These are phyloP conservation scores for Puma concolor DNA, from an alignment of 2,113 vertebrate genomes.

Conservation along the genomic window DNA sequence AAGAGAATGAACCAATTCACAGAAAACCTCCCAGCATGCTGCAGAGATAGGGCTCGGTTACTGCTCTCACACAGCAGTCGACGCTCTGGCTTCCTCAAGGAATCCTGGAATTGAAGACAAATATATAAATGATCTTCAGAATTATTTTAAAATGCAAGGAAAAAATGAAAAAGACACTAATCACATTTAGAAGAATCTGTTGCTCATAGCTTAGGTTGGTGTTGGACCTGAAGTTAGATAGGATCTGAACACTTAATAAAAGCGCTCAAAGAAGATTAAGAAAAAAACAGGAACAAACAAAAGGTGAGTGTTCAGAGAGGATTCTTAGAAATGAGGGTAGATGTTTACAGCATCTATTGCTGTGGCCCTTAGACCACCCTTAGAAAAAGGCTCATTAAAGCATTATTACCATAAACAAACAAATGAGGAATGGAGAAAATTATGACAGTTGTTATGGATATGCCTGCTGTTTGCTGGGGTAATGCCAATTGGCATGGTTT, in stretches of 20 bases:
- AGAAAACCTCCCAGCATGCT: constrained; percentile 97
- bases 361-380: background rate
- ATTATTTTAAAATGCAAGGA: background rate
- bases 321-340: background rate
- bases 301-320: background rate
- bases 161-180: background rate
- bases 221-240: background rate
- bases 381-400: background rate
- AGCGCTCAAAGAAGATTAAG: background rate
- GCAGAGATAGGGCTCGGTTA: constrained; percentile 94
- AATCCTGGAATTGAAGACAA: constrained; percentile 88
- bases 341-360: background rate
- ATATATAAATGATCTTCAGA: background rate
- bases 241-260: constrained; percentile 27
- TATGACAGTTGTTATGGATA: background rate
- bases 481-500: constrained; percentile 41
- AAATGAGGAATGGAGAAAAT: background rate
- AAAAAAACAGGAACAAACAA: constrained; percentile 1
- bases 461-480: background rate
- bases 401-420: background rate
- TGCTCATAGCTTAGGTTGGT: background rate
- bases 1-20: constrained; percentile 99
- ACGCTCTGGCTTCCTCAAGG: constrained; percentile 94
- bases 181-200: background rate
- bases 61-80: constrained; percentile 97